Evolutionary conservation across 1,140 invertebrate genomes (phyloP).

Genomic region (Rhopalosiphum maidis): DNA sequence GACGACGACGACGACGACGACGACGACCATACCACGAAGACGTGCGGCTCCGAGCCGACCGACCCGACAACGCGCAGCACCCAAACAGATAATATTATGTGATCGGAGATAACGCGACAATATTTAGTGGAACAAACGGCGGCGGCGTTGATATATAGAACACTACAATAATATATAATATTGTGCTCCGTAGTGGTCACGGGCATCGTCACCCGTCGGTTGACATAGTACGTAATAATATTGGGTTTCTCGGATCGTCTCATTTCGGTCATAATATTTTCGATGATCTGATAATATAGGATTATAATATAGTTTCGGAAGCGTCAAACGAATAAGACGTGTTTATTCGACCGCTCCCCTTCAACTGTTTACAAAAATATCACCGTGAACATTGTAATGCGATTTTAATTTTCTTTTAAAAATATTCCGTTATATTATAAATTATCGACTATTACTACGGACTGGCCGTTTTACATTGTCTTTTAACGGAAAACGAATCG

Average conservation of each 20-base stretch:
- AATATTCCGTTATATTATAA: background rate
- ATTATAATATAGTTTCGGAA: no score
- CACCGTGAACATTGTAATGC: background rate
- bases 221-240: background rate
- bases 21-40: background rate
- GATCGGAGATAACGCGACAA: background rate
- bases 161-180: background rate
- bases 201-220: background rate
- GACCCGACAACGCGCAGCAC: slow-evolving; percentile 15
- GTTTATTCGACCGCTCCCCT: background rate
- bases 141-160: background rate
- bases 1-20: background rate
- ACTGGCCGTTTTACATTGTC: no score
- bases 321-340: background rate
- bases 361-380: background rate
- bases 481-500: no score
- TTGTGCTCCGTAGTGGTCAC: no score
- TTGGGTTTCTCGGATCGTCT: background rate
- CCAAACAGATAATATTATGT: background rate
- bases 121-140: background rate
- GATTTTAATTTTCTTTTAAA: background rate
- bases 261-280: background rate
- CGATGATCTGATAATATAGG: background rate
- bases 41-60: background rate
- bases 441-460: no score